Base-by-base conservation (phyloP, 2,797 vertebrate genomes). In the Apogon talboti region DNA sequence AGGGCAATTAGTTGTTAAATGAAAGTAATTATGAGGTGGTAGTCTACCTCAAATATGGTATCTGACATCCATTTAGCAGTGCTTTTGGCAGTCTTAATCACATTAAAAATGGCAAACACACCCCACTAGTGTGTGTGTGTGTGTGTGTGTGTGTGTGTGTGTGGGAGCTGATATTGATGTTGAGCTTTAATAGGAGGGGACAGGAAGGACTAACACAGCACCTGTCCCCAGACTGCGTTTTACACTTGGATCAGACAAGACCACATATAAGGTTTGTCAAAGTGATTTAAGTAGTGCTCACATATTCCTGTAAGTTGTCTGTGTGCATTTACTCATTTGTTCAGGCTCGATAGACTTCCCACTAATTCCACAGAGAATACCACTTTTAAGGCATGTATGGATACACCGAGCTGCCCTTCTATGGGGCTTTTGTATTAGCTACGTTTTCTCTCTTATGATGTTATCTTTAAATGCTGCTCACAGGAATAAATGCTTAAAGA, bases 211-310 rank as follows among this genome's bases (percentile, higher is more conserved):
- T 16, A 66, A 77, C 7, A 83, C 7, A 83, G 72, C 74, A 85
- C 73, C 71, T 71, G 63, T 85, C 73, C 66, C 33, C 45, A 48
- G 73, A 66, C 70, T 56, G 48, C 59, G 44, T 64, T 42, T 59
- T n/a, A 46, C 65, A 38, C 63, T 63, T 66, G 59, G 79, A 86
- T 86, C 76, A 83, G 77, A 78, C 66, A 44, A 44, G 52, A 38
- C 54, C 42, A 41, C 54, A 62, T 74, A 54, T 56, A 58, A 62
- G 53, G 33, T 11, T 45, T 35, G 35, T 42, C 50, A 18, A 60
- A 54, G 48, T 38, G 37, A 49, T 33, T 21, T 14, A 3, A 42
- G n/a, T 30, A 59, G 24, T 59, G 11, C 19, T 30, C 11, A 21
- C 19, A 11, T 35, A 33, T 28, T 45, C 7, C 19, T 47, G 40